Base-by-base conservation (phyloP, 2,113 vertebrate genomes). In the Siphamia tubifer region DNA sequence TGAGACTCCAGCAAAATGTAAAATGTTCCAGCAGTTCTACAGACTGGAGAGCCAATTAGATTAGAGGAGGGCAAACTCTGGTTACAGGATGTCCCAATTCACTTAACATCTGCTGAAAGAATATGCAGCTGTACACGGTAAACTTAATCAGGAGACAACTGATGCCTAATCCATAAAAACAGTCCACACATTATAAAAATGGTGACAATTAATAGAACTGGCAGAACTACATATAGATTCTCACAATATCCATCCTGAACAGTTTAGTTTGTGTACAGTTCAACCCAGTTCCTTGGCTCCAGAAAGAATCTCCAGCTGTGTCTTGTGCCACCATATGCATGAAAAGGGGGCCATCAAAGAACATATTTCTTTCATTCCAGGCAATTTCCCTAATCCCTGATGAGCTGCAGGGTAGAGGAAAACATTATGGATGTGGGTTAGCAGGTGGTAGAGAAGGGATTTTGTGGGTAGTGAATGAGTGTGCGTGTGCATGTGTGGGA, bases 331-430 rank as follows among this genome's bases (percentile, higher is more conserved):
- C 86, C 89, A 84, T 88, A 88, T 88, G 89, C 87, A 88, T 83
- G 86, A 88, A 90, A 92, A 85, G 67, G 68, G 77, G 77, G 47
- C 90, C 88, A 91, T 92, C 90, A 93, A 91, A 92, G 88, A 92
- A 87, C 88, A 90, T 87, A 92, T 90, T 92, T 92, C 84, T 90
- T 92, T 92, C 81, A 90, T 92, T 91, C 89, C 87, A 82, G 84
- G 85, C 90, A 89, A 92, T 92, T 92, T 91, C 87, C 90, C 87
- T 92, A 92, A 92, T 93, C 91, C 87, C 87, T 79, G 84, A 89
- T 89, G 89, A 92, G 90, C 90, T 86, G 83, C 87, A 82, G 88
- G 90, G 87, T 75, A 92, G 81, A 88, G 73, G 80, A 83, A 87
- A 89, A 88, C 78, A 87, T 87, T 87, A 82, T 77, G 82, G 73